phyloP scores from a whole-genome alignment of 2,113 vertebrate genomes.

The Panurus biarmicus region DNA sequence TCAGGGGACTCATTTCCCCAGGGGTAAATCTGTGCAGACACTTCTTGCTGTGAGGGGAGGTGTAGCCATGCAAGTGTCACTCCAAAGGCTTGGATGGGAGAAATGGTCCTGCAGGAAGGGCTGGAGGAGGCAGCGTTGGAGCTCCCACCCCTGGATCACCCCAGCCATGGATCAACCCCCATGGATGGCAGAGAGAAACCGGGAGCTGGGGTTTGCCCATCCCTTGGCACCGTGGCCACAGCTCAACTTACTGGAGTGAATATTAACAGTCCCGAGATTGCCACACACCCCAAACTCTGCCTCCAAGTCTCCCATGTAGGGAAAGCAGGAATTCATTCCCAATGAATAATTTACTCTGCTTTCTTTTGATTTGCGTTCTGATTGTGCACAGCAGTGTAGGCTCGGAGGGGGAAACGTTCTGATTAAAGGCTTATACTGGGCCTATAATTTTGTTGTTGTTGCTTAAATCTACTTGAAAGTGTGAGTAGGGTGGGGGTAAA shows the following conservation, averaged over 20 bases:
- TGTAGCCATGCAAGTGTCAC: rapidly evolving
- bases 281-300: neutral
- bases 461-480: neutral
- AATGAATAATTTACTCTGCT: neutral
- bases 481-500: neutral
- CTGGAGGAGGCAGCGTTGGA: rapidly evolving
- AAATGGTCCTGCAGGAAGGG: rapidly evolving
- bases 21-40: rapidly evolving
- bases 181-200: rapidly evolving
- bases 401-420: neutral
- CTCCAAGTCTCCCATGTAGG: neutral
- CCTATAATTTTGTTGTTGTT: neutral
- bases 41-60: rapidly evolving
- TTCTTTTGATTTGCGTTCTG: neutral
- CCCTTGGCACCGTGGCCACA: rapidly evolving
- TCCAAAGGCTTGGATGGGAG: neutral
- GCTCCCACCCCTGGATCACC: rapidly evolving
- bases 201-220: neutral
- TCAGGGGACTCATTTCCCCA: neutral
- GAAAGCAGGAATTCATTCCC: neutral
- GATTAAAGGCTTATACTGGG: constrained; percentile 12
- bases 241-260: neutral
- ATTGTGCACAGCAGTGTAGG: neutral
- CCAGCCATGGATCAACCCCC: rapidly evolving
- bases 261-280: neutral